Evolutionary conservation across 2,888 invertebrate species (phyloP).

Genomic region (Acronicta psi): DNA sequence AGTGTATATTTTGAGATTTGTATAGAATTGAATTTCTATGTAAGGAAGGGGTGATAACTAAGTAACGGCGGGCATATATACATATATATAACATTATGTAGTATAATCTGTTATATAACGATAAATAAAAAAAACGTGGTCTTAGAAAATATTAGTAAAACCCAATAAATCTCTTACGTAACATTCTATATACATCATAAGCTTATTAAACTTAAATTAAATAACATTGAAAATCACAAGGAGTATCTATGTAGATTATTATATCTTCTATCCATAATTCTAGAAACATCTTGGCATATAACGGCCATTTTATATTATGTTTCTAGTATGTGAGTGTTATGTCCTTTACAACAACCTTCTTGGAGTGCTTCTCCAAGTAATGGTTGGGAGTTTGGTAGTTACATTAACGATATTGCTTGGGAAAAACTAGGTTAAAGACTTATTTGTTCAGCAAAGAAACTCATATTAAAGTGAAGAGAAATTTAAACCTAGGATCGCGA

Average conservation of each 20-base stretch:
- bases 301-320: slow-evolving; percentile 1
- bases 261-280: neutral
- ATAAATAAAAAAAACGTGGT: neutral
- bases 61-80: slow-evolving; percentile 35
- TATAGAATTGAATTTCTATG: slow-evolving; percentile 39
- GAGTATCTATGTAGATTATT: slow-evolving; percentile 12
- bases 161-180: slow-evolving; percentile 36
- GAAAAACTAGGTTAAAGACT: too few species aligned
- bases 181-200: slow-evolving; percentile 25
- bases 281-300: neutral
- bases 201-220: slow-evolving; percentile 20
- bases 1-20: slow-evolving; percentile 19
- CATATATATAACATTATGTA: neutral
- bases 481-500: too few species aligned
- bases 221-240: slow-evolving; percentile 25
- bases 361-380: too few species aligned
- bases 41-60: neutral
- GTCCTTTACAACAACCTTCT: too few species aligned
- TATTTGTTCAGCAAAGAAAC: too few species aligned
- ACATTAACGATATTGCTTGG: too few species aligned
- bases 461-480: too few species aligned
- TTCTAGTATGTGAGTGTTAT: neutral
- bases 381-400: too few species aligned
- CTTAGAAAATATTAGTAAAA: slow-evolving; percentile 39
- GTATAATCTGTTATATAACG: neutral